Evolutionary conservation across 2,113 vertebrate genomes (phyloP).

Genomic region (Nanorana parkeri): DNA sequence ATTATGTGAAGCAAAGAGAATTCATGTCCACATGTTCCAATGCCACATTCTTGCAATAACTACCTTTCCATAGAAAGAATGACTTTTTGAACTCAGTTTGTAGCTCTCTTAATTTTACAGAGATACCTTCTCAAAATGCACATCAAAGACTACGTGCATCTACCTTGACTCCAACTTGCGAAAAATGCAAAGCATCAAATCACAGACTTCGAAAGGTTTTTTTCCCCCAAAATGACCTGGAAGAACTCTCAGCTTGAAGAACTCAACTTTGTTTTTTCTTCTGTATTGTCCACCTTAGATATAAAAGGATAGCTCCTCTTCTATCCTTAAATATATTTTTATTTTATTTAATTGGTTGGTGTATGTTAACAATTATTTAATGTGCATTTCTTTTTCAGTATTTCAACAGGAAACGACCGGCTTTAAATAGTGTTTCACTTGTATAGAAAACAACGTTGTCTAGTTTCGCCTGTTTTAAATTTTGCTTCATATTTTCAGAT

Average conservation of each 20-base stretch:
- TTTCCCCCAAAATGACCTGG: not conserved
- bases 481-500: constrained; percentile 61
- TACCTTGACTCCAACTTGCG: constrained; percentile 23
- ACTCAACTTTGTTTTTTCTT: constrained; percentile 10
- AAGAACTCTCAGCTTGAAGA: constrained; percentile 16
- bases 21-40: constrained; percentile 59
- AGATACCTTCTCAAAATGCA: constrained; percentile 57
- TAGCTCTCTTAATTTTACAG: constrained; percentile 69
- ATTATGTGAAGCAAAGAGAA: constrained; percentile 16
- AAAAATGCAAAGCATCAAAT: constrained; percentile 12
- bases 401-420: constrained; percentile 63
- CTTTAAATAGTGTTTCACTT: constrained; percentile 61
- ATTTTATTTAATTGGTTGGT: constrained; percentile 61
- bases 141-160: constrained; percentile 63
- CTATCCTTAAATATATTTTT: constrained; percentile 60
- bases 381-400: constrained; percentile 64
- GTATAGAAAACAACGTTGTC: constrained; percentile 62
- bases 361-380: constrained; percentile 63
- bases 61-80: constrained; percentile 23
- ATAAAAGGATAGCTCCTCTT: constrained; percentile 54
- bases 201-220: constrained; percentile 1
- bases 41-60: constrained; percentile 36
- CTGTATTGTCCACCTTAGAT: not conserved
- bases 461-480: constrained; percentile 65
- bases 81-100: constrained; percentile 40